These are phyloP conservation scores for Stramonita haemastoma DNA, from an alignment of 2,888 invertebrate genomes.

Conservation along the genomic window DNA sequence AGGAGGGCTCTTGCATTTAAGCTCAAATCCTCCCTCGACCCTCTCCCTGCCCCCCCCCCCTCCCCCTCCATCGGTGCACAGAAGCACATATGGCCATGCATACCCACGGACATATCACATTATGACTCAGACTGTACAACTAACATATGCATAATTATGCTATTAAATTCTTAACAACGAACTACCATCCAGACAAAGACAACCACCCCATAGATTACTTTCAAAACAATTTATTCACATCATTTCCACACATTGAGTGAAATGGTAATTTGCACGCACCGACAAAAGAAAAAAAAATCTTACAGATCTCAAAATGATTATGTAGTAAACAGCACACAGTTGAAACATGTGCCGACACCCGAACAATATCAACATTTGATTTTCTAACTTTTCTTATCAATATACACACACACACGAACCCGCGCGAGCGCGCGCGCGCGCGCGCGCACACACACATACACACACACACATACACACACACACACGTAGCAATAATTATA, in stretches of 20 bases:
- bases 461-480: neutral
- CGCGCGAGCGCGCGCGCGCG: neutral
- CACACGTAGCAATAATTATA: neutral
- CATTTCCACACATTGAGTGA: neutral
- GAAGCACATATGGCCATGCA: neutral
- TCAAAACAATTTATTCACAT: slow-evolving; percentile 29
- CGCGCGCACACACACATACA: neutral
- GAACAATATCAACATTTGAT: neutral
- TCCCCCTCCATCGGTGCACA: neutral
- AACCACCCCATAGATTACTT: neutral
- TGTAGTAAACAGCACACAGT: neutral
- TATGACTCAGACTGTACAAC: too few relatives aligned
- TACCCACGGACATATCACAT: neutral
- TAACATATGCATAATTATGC: neutral
- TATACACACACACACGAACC: neutral
- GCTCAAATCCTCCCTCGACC: neutral
- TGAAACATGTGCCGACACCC: neutral
- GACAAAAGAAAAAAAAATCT: neutral
- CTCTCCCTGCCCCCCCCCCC: neutral
- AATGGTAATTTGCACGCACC: neutral
- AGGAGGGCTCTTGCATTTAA: too few relatives aligned
- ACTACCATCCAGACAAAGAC: too few relatives aligned
- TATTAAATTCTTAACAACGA: neutral
- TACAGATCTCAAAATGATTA: neutral
- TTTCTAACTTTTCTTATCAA: neutral